phyloP scores from a whole-genome alignment of 2,113 vertebrate species.

The Rhegmatorhina hoffmannsi region DNA sequence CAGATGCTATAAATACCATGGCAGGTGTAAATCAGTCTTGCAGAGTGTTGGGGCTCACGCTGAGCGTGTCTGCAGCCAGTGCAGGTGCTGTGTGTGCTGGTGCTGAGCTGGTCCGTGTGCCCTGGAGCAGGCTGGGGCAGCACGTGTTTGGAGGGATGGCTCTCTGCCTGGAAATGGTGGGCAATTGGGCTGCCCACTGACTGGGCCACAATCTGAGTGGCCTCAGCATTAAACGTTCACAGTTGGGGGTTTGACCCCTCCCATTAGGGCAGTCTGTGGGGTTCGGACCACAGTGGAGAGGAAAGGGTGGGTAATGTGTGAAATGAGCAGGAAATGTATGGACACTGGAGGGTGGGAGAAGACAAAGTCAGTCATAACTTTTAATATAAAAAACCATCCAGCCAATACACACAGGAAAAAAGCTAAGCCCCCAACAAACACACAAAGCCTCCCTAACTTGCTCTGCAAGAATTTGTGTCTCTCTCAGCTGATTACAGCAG shows the following conservation, averaged over 20 bases:
- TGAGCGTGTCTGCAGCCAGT: neutral
- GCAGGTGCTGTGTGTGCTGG: neutral
- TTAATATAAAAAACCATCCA: neutral
- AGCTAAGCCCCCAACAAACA: neutral
- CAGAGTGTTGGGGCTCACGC: neutral
- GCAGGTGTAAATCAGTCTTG: neutral
- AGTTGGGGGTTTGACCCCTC: neutral
- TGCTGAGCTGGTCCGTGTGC: neutral
- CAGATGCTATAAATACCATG: fast-evolving
- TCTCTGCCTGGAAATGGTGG: fast-evolving
- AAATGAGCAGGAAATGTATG: neutral
- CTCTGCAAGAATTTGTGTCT: neutral
- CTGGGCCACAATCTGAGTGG: fast-evolving
- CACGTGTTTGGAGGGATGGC: fast-evolving
- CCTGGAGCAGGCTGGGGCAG: neutral
- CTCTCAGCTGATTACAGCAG: neutral
- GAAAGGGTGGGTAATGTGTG: no score
- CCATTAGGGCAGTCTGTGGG: fast-evolving
- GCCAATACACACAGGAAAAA: neutral
- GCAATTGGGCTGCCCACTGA: neutral
- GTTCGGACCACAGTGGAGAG: neutral
- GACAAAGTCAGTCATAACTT: neutral
- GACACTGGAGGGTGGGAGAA: neutral
- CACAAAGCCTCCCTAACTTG: fast-evolving
- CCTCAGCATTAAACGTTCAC: fast-evolving